Percentiles rank a stretch among this genome's conserved stretches.
These are phyloP conservation scores for Aromia moschata DNA, from an alignment of 2,888 invertebrate species.

Conservation along the genomic window DNA sequence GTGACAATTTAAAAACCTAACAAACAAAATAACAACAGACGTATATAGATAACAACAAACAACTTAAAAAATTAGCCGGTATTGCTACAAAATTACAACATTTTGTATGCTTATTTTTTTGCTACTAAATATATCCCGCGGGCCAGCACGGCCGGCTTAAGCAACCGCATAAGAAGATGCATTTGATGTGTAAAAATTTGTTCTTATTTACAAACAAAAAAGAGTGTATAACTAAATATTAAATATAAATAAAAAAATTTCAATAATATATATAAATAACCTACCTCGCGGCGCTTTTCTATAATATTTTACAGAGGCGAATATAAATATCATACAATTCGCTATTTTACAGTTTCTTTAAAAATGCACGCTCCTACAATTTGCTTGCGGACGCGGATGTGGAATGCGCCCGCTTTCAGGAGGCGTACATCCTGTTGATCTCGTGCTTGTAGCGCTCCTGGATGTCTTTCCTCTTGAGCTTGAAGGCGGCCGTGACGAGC, in stretches of 20 bases:
- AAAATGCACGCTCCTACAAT: constrained; percentile 44
- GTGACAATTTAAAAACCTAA: constrained; percentile 33
- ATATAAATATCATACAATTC: constrained; percentile 37
- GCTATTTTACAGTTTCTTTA: constrained; percentile 28
- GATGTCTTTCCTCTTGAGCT: constrained; percentile 95
- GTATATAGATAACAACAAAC: constrained; percentile 36
- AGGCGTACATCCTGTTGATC: constrained; percentile 93
- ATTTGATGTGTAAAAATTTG: constrained; percentile 33
- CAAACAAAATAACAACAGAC: constrained; percentile 38
- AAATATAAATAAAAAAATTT: constrained; percentile 35
- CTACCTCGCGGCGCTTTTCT: constrained; percentile 32
- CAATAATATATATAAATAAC: constrained; percentile 32
- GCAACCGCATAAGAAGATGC: constrained; percentile 38
- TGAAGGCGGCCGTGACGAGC: constrained; percentile 97
- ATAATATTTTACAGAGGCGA: constrained; percentile 36
- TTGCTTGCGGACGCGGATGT: constrained; percentile 35
- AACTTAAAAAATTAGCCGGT: constrained; percentile 37
- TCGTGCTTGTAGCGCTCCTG: constrained; percentile 92
- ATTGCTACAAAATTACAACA: constrained; percentile 51
- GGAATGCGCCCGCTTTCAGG: constrained; percentile 70
- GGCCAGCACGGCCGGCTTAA: constrained; percentile 35
- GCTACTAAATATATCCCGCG: constrained; percentile 31
- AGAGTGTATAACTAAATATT: constrained; percentile 25
- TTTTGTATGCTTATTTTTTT: constrained; percentile 46
- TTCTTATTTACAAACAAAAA: constrained; percentile 37